Conservation (phyloP, 2,797 vertebrate genomes). For the Aythya fuligula region DNA sequence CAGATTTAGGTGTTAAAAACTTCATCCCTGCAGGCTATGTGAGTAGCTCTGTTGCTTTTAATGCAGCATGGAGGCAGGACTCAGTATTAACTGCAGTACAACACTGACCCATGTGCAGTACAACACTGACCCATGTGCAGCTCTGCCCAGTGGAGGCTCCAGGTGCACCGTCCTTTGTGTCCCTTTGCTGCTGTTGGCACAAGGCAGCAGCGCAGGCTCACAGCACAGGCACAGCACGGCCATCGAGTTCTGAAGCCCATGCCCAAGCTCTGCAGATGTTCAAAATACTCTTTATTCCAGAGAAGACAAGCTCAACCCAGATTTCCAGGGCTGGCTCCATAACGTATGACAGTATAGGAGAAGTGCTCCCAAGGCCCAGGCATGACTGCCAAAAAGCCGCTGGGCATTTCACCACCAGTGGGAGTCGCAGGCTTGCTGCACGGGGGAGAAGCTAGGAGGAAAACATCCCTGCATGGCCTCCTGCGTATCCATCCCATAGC, state of each 20-base stretch:
- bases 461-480: neutral
- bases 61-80: neutral
- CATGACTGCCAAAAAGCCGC: neutral
- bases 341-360: neutral
- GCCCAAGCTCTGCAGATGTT: neutral
- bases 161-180: too few species aligned
- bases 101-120: accelerated
- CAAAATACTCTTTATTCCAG: neutral
- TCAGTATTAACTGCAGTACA: neutral
- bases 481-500: neutral
- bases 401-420: neutral
- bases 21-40: neutral
- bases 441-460: accelerated
- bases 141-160: neutral
- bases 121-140: accelerated
- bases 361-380: neutral
- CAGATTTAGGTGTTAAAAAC: neutral
- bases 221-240: neutral
- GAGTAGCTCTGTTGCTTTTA: neutral
- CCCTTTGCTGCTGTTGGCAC: neutral
- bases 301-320: neutral
- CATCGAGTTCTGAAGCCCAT: neutral
- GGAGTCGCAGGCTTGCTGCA: neutral
- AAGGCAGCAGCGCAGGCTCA: neutral
- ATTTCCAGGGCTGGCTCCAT: neutral